A percentile compares a stretch with the other conserved stretches of the same genome.
Conservation (phyloP, 2,888 invertebrate species). For the Macrophya alboannulata region DNA sequence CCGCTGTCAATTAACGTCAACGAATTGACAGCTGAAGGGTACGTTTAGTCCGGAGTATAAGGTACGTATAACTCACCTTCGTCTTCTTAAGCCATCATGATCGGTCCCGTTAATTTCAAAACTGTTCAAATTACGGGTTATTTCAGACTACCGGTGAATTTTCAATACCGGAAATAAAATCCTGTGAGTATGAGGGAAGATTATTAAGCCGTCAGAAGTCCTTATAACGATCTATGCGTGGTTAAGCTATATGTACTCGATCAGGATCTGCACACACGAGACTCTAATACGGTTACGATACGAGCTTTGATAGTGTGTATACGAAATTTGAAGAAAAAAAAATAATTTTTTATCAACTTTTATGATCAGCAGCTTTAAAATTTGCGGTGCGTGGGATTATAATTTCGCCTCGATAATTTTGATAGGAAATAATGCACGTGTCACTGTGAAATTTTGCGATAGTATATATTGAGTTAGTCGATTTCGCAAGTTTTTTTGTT, state of each 20-base stretch:
- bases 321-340: background rate
- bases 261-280: background rate
- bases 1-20: background rate
- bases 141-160: background rate
- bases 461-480: background rate
- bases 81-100: constrained; percentile 21
- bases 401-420: background rate
- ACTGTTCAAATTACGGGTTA: background rate
- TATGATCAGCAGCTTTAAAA: background rate
- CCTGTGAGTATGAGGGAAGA: no score
- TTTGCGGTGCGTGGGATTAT: background rate
- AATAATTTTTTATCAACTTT: background rate
- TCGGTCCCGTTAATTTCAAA: constrained; percentile 43
- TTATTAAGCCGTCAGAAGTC: constrained; percentile 1
- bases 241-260: no score
- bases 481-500: background rate
- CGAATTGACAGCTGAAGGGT: background rate
- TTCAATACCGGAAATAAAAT: constrained; percentile 31
- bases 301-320: no score
- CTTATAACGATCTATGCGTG: no score
- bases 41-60: background rate
- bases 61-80: constrained; percentile 13
- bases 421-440: background rate
- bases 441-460: background rate
- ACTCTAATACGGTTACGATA: no score